Base-by-base conservation (phyloP, 2,888 invertebrate genomes). In the Psococerastis gibbosa region DNA sequence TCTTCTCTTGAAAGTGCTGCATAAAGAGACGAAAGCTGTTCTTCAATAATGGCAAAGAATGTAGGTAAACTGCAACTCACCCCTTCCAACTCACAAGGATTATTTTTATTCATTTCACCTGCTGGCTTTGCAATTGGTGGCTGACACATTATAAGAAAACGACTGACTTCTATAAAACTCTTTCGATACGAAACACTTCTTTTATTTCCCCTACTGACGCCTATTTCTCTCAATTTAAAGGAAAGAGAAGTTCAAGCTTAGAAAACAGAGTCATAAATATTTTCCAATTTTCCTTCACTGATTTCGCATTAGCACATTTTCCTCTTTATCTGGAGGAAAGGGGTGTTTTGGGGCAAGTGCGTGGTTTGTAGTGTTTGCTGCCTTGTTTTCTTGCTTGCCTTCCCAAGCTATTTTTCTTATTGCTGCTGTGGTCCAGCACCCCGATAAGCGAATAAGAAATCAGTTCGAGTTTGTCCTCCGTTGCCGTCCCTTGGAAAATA, bases 41-140 rank as follows among this genome's bases (percentile, higher is more conserved):
- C n/a, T n/a, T n/a, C n/a, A n/a, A n/a, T n/a, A n/a, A n/a, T n/a
- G n/a, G n/a, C n/a, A n/a, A n/a, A n/a, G n/a, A n/a, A n/a, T n/a
- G n/a, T n/a, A n/a, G n/a, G n/a, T n/a, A n/a, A n/a, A n/a, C n/a
- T n/a, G n/a, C n/a, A n/a, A n/a, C n/a, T n/a, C n/a, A n/a, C n/a
- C n/a, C n/a, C n/a, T n/a, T n/a, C n/a, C n/a, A n/a, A n/a, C n/a
- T 27, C 27, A 11, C 6, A 27, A 27, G 6, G 27, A 38, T 38
- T 38, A 38, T 38, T 38, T 38, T 38, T 38, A 38, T 38, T 38
- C 38, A 38, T 38, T 38, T 38, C 38, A 38, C 38, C 38, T 38
- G 38, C 38, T 38, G 13, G 38, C 22, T 38, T 38, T 38, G 38
- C 4, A 18, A 20, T 38, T 5, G n/a, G n/a, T 38, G 17, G 17